Evolutionary conservation across 2,113 vertebrate species (phyloP), one percentile per base, ranked within the genome.

Genomic region (Myotis brandtii): DNA sequence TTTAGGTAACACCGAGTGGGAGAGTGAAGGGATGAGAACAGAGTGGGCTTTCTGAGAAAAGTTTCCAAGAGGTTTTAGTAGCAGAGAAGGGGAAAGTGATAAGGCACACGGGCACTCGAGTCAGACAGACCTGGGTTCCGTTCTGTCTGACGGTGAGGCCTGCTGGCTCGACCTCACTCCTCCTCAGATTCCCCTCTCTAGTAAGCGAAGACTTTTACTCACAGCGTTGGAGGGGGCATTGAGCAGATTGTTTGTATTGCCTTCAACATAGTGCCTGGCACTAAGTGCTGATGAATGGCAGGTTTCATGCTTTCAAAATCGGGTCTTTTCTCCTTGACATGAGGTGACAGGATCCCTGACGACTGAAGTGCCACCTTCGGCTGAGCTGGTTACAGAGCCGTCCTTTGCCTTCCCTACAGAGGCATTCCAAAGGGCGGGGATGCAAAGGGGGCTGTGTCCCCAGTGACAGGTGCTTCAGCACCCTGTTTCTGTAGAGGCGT

Each of bases 1-100:
- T 97, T 98, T 97, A 97, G 92, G 96, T 97, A 97, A 95, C 94
- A 66, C 66, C 52, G 96, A 96, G 97, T 96, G 96, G 97, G 96
- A 98, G 96, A 59, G 43, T 3, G 72, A 92, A 95, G 88, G 92
- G 67, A 73, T 48, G n/a, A 90, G 96, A 95, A 97, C 96, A 97
- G 92, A 97, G 97, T 96, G 94, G 96, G 95, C 66, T 95, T 83
- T 48, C 91, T 95, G 73, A 79, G 73, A 95, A 86, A 95, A 92
- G 54, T 92, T 95, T 91, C 93, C 95, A 93, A 91, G 92, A 89
- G 73, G 95, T 46, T 90, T 75, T 64, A 64, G n/a, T 86, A 81
- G 77, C 85, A 75, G 85, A 87, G 56, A 48, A 59, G 69, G 34
- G 90, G 25, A 81, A 91, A 81, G 66, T 50, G 85, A 48, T 21